These are phyloP conservation scores for Melipona bicolor DNA, from an alignment of 2,888 invertebrate genomes.

Conservation along the genomic window DNA sequence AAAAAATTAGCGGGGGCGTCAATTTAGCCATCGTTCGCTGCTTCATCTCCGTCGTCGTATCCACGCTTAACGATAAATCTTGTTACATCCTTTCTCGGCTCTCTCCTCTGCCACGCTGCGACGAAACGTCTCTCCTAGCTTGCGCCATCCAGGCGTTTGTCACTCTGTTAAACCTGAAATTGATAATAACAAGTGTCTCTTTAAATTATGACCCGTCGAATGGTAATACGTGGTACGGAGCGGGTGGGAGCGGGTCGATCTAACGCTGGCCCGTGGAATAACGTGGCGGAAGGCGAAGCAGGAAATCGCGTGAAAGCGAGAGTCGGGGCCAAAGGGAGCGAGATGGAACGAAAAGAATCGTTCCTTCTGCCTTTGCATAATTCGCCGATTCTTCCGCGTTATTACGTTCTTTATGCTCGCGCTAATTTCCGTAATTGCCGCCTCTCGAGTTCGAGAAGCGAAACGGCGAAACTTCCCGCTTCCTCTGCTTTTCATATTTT, in stretches of 20 bases:
- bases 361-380: not conserved
- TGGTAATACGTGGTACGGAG: not conserved
- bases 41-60: not conserved
- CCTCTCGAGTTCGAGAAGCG: not conserved
- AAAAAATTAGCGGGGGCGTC: constrained; percentile 25
- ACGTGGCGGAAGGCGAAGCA: not conserved
- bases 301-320: not conserved
- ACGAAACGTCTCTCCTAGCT: constrained; percentile 3
- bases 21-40: constrained; percentile 17
- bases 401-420: not conserved
- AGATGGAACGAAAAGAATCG: too few relatives aligned
- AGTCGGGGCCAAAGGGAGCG: not conserved
- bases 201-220: constrained; percentile 40
- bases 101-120: not conserved
- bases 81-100: constrained; percentile 38
- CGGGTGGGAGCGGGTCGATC: not conserved
- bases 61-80: constrained; percentile 46
- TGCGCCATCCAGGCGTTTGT: constrained; percentile 41
- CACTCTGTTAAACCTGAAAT: constrained; percentile 41
- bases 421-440: constrained; percentile 4
- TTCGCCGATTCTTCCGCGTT: not conserved
- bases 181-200: constrained; percentile 39
- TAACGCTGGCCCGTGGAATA: not conserved
- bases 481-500: not conserved
- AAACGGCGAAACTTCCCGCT: not conserved